Evolutionary conservation across 2,797 vertebrate genomes (phyloP), one percentile per base, ranked within the genome.

Genomic region (Psittacula echo): DNA sequence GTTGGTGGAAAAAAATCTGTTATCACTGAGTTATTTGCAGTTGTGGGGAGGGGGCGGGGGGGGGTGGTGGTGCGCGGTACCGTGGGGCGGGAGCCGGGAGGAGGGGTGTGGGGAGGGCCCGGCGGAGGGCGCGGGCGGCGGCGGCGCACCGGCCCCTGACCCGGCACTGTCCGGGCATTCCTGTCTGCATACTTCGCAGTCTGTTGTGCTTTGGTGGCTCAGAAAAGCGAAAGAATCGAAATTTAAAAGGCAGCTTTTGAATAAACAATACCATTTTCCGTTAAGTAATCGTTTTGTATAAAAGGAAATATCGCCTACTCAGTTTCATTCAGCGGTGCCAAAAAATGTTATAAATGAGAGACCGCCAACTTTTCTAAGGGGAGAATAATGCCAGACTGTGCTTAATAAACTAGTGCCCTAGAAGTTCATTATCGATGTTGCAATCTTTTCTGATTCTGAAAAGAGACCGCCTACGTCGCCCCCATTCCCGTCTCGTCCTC

Each of bases 1-100:
- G 98, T 98, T 99, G 98, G 98, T 98, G 98, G 98, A 98, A 98
- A 98, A 98, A 98, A 97, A 98, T 98, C 98, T 98, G 97, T 98
- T 98, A 98, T 98, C 98, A 78, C 97, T 95, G 96, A 98, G 98
- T 98, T 98, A 98, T 98, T 98, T 97, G 97, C 95, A 98, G 97
- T 97, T 97, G 97, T 96, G 93, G 95, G 91, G 86, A 77, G 92
- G 86, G 95, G 78, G 70, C 86, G 77, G 67, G 79, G 58, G 77
- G 73, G 74, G n/a, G 74, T n/a, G 50, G 60, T 86, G 77, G 20
- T 22, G 21, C 45, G 45, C 45, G 21, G 56, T 24, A 67, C 60
- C 47, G 68, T 58, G 50, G 45, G 68, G 86, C 60, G 74, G 75
- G 77, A 26, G 80, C 34, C 30, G 45, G 51, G 87, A 75, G 72